Conservation (phyloP, 2,797 vertebrate genomes). For the Capromys pilorides region DNA sequence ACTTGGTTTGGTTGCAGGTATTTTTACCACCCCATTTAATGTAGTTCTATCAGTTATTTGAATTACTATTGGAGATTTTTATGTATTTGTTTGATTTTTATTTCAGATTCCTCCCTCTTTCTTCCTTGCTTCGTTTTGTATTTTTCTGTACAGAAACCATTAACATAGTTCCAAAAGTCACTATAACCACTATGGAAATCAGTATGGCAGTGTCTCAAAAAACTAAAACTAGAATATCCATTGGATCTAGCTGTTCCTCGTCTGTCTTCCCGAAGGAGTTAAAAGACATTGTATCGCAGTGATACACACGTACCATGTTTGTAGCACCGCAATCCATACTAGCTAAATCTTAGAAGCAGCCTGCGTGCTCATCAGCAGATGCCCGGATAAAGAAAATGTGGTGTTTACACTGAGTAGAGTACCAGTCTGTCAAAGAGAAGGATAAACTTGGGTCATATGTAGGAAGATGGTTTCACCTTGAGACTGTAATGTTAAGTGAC, state of each 20-base stretch:
- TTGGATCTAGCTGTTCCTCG: not conserved
- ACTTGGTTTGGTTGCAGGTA: not conserved
- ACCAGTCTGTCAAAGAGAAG: not conserved
- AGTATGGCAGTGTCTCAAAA: not conserved
- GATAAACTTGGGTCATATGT: not conserved
- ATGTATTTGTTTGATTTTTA: slow-evolving; percentile 29
- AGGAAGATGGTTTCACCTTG: not conserved
- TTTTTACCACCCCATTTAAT: not conserved
- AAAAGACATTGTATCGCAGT: not conserved
- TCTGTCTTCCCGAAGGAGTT: not conserved
- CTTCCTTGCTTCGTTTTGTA: not conserved
- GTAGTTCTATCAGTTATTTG: not conserved
- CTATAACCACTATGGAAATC: not conserved
- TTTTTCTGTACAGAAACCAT: not conserved
- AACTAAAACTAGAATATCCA: not conserved
- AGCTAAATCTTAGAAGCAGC: not conserved
- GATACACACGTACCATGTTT: not conserved
- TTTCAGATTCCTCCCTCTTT: not conserved
- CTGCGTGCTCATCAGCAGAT: not conserved
- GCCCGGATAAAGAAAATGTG: not conserved
- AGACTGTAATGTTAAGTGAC: not conserved
- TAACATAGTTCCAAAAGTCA: not conserved
- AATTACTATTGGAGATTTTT: not conserved
- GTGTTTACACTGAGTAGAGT: not conserved
- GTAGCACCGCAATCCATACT: not conserved